Evolutionary conservation across 2,113 vertebrate species (phyloP).

Genomic region (Callipepla squamata): DNA sequence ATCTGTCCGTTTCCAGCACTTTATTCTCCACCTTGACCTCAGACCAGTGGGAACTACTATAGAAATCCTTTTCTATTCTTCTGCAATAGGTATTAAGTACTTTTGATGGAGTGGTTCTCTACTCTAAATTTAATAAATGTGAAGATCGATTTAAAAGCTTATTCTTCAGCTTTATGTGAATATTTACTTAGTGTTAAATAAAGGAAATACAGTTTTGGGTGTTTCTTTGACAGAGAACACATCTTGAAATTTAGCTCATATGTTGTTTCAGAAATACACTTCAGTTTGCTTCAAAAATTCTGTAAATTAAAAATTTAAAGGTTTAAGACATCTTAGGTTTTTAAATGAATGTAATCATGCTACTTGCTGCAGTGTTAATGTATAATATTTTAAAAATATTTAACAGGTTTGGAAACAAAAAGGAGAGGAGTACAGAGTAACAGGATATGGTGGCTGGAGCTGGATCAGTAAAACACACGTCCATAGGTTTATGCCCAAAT

Average conservation of each 20-base stretch:
- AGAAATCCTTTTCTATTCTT: background rate
- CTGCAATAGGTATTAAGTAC: background rate
- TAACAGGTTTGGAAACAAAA: slow-evolving; percentile 98
- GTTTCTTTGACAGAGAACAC: background rate
- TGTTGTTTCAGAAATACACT: background rate
- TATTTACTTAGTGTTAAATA: background rate
- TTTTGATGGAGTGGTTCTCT: background rate
- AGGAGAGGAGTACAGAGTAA: slow-evolving; percentile 97
- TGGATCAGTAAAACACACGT: slow-evolving; percentile 98
- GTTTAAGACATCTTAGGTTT: background rate
- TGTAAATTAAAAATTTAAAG: background rate
- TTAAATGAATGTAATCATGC: background rate
- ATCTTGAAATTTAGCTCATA: background rate
- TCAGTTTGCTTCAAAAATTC: background rate
- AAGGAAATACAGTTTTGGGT: background rate
- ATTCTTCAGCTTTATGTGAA: background rate
- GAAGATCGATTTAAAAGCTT: no score
- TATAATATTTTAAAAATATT: background rate
- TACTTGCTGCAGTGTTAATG: no score
- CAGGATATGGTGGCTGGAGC: slow-evolving; percentile 97
- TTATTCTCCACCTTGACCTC: background rate
- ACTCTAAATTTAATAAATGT: background rate
- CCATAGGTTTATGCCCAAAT: slow-evolving; percentile 87
- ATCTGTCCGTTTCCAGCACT: background rate
- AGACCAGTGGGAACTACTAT: background rate